Conservation (phyloP, 1,140 invertebrate species). For the Phthorimaea operculella region DNA sequence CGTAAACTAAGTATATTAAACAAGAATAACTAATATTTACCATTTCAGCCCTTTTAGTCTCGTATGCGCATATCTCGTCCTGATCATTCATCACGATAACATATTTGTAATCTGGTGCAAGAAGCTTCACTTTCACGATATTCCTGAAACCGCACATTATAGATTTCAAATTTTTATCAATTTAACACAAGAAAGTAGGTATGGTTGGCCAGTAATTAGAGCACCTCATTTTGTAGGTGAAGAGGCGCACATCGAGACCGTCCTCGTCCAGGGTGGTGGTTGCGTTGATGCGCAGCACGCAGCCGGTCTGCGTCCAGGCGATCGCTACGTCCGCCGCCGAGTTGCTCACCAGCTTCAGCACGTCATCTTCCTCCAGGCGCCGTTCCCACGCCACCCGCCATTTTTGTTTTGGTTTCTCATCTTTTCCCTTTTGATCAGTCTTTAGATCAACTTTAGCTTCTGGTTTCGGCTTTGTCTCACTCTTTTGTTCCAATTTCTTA, state of each 20-base stretch:
- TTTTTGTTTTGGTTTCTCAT: constrained; percentile 4
- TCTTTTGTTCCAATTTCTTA: too few species aligned
- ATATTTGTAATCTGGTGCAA: constrained; percentile 43
- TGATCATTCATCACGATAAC: constrained; percentile 34
- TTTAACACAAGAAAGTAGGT: too few species aligned
- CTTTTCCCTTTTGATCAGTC: too few species aligned
- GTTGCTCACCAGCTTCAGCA: constrained; percentile 44
- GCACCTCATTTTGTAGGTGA: constrained; percentile 41
- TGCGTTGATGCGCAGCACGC: constrained; percentile 19
- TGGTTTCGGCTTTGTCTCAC: too few species aligned
- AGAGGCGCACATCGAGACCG: neutral
- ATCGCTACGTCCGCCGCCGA: constrained; percentile 34
- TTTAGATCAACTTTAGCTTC: too few species aligned
- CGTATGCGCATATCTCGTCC: constrained; percentile 42
- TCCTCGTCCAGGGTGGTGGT: neutral
- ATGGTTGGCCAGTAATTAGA: too few species aligned
- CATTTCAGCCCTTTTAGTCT: constrained; percentile 35
- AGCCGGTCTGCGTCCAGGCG: constrained; percentile 39
- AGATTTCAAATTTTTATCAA: too few species aligned
- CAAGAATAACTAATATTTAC: too few species aligned
- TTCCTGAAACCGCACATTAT: constrained; percentile 28
- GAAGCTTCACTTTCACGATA: constrained; percentile 47
- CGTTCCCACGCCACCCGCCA: constrained; percentile 44
- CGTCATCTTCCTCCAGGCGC: constrained; percentile 17
- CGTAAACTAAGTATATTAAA: too few species aligned